These are phyloP conservation scores for Tychaedon coryphoeus DNA, from an alignment of 2,113 vertebrate genomes.

Conservation along the genomic window DNA sequence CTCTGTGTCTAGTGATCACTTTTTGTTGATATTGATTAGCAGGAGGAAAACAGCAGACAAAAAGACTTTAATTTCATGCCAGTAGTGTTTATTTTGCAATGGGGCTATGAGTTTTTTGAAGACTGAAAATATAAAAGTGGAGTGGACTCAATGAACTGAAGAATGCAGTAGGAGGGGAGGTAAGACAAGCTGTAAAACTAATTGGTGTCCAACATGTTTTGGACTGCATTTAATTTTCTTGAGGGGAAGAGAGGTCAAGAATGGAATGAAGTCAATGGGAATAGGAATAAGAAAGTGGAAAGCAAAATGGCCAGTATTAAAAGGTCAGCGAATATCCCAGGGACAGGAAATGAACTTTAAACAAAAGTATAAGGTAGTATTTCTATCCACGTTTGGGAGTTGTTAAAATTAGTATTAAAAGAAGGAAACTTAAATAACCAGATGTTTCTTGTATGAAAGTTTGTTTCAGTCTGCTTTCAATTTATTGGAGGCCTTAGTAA, in stretches of 20 bases:
- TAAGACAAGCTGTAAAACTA: constrained; percentile 74
- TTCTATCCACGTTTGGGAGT: constrained; percentile 69
- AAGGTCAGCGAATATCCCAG: constrained; percentile 75
- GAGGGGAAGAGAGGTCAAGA: constrained; percentile 79
- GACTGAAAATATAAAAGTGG: neutral
- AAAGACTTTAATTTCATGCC: constrained; percentile 37
- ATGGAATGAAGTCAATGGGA: constrained; percentile 81
- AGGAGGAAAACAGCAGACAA: constrained; percentile 1
- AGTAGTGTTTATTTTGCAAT: constrained; percentile 33
- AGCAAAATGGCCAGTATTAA: constrained; percentile 70
- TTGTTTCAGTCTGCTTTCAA: constrained; percentile 58
- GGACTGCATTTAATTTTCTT: constrained; percentile 79
- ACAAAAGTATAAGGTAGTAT: constrained; percentile 72
- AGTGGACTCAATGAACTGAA: constrained; percentile 61
- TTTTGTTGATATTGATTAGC: neutral
- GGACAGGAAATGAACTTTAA: constrained; percentile 81
- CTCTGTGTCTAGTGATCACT: neutral
- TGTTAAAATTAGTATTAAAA: constrained; percentile 73
- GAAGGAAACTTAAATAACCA: constrained; percentile 63
- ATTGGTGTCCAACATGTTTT: constrained; percentile 73
- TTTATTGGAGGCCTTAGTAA: constrained; percentile 58
- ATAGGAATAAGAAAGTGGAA: constrained; percentile 71
- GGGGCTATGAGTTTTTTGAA: neutral
- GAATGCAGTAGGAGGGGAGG: constrained; percentile 63
- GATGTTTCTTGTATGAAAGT: constrained; percentile 60